Base-by-base conservation (phyloP, 2,888 invertebrate genomes). In the Parthenolecanium corni region DNA sequence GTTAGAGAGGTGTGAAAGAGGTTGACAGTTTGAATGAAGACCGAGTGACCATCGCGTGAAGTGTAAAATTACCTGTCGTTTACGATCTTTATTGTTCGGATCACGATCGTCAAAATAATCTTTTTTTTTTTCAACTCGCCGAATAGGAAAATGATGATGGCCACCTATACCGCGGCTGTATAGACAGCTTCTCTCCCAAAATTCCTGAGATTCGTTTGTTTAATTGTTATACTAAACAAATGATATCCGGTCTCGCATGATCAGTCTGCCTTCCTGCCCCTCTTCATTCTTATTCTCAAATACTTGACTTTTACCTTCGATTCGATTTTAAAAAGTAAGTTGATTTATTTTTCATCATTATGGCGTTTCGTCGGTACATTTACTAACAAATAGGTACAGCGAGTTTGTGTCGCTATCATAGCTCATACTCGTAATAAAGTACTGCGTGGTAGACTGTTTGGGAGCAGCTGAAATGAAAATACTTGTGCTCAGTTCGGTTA, bases 41-140 rank as follows among this genome's bases (percentile, higher is more conserved):
- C 42, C 56, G 44, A 21, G 21, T 44, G 56, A 56, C 56, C 42
- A 44, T 56, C 44, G 56, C 42, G 56, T 56, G 56, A 56, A 44
- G 56, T 56, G 56, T 56, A 56, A 56, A 56, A 56, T 56, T 56
- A 56, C 56, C 56, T 56, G 56, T 56, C 42, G 40, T 24, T 40
- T 23, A 23, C 42, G 53, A 42, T 42, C 38, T 56, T 56, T 56
- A 56, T 56, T 56, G 56, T 56, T 44, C 56, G 44, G 18, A 44
- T 56, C 56, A 56, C 56, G 56, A 56, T 56, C 56, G 18, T 21
- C 25, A 25, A 24, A 56, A 44, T 44, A 44, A 23, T 44, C 44
- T 42, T 14, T 9, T 4, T 14, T 31, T 31, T 31, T 31, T 31
- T 31, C 9, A 6, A 6, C 9, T 31, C 31, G 14, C 44, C 44